phyloP scores from a whole-genome alignment of 2,113 vertebrate genomes.

The Pseudopodoces humilis region DNA sequence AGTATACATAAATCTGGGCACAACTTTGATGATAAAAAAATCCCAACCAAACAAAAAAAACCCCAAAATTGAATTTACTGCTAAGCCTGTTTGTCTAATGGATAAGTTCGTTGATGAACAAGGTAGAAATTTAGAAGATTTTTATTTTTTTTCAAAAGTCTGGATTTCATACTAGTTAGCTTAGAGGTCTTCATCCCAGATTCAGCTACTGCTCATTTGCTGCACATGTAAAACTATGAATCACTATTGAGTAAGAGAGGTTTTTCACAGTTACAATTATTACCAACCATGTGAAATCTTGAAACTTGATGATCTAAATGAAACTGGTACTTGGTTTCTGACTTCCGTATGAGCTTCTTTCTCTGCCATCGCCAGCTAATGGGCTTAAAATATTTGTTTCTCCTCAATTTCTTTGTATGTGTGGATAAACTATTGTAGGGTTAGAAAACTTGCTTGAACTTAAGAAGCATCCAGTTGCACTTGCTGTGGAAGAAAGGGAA shows the following conservation, averaged over 20 bases:
- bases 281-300: background rate
- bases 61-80: background rate
- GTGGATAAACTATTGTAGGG: background rate
- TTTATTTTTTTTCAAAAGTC: background rate
- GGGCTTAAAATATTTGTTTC: background rate
- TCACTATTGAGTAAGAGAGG: background rate
- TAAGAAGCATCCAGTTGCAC: background rate
- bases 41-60: fast-evolving
- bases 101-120: background rate
- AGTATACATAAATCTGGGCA: background rate
- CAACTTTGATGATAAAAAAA: background rate
- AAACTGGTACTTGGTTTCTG: background rate
- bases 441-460: background rate
- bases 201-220: background rate
- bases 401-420: background rate
- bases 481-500: background rate
- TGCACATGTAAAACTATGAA: background rate
- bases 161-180: background rate
- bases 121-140: background rate
- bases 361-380: background rate
- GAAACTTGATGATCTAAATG: background rate
- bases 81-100: background rate
- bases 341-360: background rate
- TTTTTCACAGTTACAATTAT: background rate
- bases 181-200: background rate